phyloP scores from a whole-genome alignment of 2,113 vertebrate genomes.

The Antigone vipio region DNA sequence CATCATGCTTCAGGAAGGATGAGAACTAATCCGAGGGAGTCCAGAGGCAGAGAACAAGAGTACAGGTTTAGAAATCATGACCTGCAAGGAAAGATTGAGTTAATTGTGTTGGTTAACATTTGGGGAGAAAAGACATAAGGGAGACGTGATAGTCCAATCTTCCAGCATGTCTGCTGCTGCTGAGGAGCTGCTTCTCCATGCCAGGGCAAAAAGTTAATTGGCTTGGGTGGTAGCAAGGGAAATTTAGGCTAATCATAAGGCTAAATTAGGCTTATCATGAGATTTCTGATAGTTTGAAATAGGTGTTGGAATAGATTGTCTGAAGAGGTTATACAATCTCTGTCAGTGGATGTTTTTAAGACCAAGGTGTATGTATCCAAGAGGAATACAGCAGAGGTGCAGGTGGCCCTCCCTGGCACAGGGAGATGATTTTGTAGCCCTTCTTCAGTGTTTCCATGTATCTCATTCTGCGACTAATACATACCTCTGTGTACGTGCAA shows the following conservation, averaged over 20 bases:
- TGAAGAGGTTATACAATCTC: neutral
- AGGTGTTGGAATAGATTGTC: neutral
- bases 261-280: neutral
- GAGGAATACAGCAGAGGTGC: neutral
- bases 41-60: neutral
- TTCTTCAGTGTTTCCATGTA: neutral
- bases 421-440: neutral
- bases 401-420: neutral
- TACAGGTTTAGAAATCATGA: neutral
- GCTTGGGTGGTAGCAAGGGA: neutral
- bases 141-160: neutral
- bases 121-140: neutral
- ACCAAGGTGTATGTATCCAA: neutral
- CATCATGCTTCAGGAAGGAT: neutral
- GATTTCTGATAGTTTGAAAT: neutral
- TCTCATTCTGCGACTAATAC: neutral
- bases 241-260: neutral
- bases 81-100: neutral
- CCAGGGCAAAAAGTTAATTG: neutral
- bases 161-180: neutral
- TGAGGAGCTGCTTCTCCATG: neutral
- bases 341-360: neutral
- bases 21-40: neutral
- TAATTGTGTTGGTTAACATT: neutral
- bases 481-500: rapidly evolving